Base-by-base conservation (phyloP, 2,113 vertebrate genomes). In the Beaufortia kweichowensis region DNA sequence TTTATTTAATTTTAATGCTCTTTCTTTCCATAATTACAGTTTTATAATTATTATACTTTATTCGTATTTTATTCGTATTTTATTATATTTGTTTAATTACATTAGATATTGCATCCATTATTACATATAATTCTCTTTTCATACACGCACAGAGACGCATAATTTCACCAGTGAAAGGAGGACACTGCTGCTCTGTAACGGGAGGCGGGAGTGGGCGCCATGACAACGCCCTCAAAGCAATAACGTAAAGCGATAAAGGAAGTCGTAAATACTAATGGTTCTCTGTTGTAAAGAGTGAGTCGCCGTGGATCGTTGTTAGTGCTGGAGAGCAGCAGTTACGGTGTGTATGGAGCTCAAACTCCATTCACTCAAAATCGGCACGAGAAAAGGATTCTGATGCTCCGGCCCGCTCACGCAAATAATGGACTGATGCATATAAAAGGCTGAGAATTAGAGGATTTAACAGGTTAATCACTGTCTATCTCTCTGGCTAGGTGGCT, bases 401-500 rank as follows among this genome's bases (percentile, higher is more conserved):
- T 23, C 81, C 9, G 23, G 19, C 48, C 41, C 50, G 21, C 10
- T 11, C 73, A 10, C 74, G 2, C 68, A 35, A 59, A 57, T 53
- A 28, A 39, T 10, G 63, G 63, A 86, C 15, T 79, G 81, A 31
- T 79, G 70, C 86, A 66, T 63, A 76, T 61, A 6, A 84, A 82
- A 82, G 50, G 57, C 60, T 81, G 82, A 84, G 84, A 77, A 74
- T 35, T 83, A 24, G 84, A 90, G 85, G 90, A 90, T 87, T 92
- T 91, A 86, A 87, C 80, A 83, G 15, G 55, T 41, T 74, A 82
- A 84, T 80, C 79, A 86, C 80, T 89, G 89, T 89, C 90, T 89
- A 88, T 91, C 85, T 56, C 85, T 39, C 80, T 76, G 82, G 91
- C 89, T 92, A 91, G 86, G 89, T 87, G 88, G 89, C 90, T 90